Evolutionary conservation across 2,888 invertebrate species (phyloP).

Genomic region (Drosophila yooni): DNA sequence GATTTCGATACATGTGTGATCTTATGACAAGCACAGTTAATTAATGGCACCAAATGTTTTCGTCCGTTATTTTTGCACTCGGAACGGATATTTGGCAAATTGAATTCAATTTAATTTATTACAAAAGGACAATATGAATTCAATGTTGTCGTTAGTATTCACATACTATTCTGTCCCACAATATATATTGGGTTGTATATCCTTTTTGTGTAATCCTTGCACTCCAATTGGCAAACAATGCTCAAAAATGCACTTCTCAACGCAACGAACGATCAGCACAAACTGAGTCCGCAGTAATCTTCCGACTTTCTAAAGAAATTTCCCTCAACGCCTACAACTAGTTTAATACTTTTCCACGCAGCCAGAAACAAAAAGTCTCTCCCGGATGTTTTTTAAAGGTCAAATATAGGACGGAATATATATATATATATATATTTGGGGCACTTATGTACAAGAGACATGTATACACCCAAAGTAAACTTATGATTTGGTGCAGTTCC

Average conservation of each 20-base stretch:
- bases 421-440: constrained; percentile 6
- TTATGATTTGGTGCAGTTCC: constrained; percentile 39
- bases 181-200: constrained; percentile 30
- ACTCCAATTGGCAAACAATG: constrained; percentile 12
- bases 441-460: constrained; percentile 22
- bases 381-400: constrained; percentile 65
- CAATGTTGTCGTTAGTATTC: not conserved
- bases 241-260: constrained; percentile 60
- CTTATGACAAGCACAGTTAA: constrained; percentile 60
- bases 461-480: constrained; percentile 20
- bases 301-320: constrained; percentile 64
- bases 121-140: constrained; percentile 19
- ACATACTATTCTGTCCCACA: constrained; percentile 29
- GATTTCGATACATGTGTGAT: constrained; percentile 36
- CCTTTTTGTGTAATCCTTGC: constrained; percentile 51
- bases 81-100: constrained; percentile 34
- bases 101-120: constrained; percentile 8
- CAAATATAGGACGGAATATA: constrained; percentile 71
- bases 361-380: constrained; percentile 35
- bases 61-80: constrained; percentile 58
- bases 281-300: constrained; percentile 62
- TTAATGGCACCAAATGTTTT: constrained; percentile 68
- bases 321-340: constrained; percentile 73
- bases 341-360: constrained; percentile 68
- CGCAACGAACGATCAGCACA: constrained; percentile 62